Percentiles rank a stretch among this genome's conserved stretches.
Evolutionary conservation across 2,888 invertebrate species (phyloP).

Genomic region (Macaria notata): DNA sequence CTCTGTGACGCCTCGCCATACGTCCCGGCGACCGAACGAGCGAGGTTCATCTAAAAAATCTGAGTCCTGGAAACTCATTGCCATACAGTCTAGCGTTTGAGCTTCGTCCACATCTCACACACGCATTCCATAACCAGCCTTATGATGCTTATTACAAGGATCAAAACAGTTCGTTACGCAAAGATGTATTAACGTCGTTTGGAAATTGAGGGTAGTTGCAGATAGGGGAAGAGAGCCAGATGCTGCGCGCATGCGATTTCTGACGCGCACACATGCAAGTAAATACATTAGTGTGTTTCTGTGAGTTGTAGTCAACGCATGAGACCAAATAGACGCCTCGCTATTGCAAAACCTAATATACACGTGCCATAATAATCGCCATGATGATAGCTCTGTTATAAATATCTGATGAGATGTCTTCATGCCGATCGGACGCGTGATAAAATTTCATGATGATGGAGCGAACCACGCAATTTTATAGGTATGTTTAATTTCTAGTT

Average conservation of each 20-base stretch:
- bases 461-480: too few species aligned
- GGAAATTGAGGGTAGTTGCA: constrained; percentile 33
- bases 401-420: too few species aligned
- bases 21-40: constrained; percentile 65
- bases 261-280: constrained; percentile 43
- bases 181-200: constrained; percentile 34
- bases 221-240: constrained; percentile 71
- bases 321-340: background rate
- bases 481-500: too few species aligned
- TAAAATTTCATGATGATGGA: too few species aligned
- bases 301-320: constrained; percentile 39
- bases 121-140: constrained; percentile 11
- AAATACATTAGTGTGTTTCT: constrained; percentile 40
- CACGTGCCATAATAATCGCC: too few species aligned
- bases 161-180: constrained; percentile 29
- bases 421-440: too few species aligned
- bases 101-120: constrained; percentile 27
- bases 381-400: too few species aligned
- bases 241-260: constrained; percentile 78
- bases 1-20: constrained; percentile 39
- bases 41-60: constrained; percentile 76
- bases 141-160: accelerated
- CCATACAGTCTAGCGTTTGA: constrained; percentile 57
- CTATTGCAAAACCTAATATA: background rate
- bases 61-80: constrained; percentile 75